Evolutionary conservation across 53 echinoderm and acorn worm species (phyloP), one percentile per base, ranked within the genome.

Genomic region (Echinometra lucunter): DNA sequence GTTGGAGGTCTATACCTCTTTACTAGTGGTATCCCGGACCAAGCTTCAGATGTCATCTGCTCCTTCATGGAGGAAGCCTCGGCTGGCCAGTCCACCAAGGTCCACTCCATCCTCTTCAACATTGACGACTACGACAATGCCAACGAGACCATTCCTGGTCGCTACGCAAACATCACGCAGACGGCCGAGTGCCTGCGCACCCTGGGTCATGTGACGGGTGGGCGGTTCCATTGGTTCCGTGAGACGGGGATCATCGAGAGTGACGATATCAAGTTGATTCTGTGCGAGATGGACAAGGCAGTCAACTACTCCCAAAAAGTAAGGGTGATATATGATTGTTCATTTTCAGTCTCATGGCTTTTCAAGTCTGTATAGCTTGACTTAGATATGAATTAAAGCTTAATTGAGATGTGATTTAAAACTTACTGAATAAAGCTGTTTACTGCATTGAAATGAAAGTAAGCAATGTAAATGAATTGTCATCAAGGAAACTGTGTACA

Each of bases 261-360:
- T 35, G 99, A 99, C 44, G 99, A 99, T 75, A 96, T 99, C 93
- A 98, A 98, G 95, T 60, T 90, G 15, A 96, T 99, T 16, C 95
- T 99, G 91, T 95, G 97, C 67, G 99, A 99, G 90, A 99, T 99
- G 96, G 99, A 99, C 90, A 99, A 98, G 74, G 99, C 99, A 78
- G 99, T 99, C 56, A 99, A 99, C 89, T 99, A 99, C 66, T 99
- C 99, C 80, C 99, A 99, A 96, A 99, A 99, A 97, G 99, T 99
- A 35, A 94, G 91, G 91, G 40, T 57, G 13, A 0, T 16, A n/a
- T n/a, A 92, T 94, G 37, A 4, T 87, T 90, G 49, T 30, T 67
- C 13, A 53, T 9, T 53, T 53, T 53, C 13, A 53, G 13, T 53
- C 53, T 53, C 13, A 53, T 11, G 0, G 5, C 53, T 11, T 35